These are phyloP conservation scores for Pardalotus punctatus DNA, from an alignment of 2,113 vertebrate species.

Conservation along the genomic window DNA sequence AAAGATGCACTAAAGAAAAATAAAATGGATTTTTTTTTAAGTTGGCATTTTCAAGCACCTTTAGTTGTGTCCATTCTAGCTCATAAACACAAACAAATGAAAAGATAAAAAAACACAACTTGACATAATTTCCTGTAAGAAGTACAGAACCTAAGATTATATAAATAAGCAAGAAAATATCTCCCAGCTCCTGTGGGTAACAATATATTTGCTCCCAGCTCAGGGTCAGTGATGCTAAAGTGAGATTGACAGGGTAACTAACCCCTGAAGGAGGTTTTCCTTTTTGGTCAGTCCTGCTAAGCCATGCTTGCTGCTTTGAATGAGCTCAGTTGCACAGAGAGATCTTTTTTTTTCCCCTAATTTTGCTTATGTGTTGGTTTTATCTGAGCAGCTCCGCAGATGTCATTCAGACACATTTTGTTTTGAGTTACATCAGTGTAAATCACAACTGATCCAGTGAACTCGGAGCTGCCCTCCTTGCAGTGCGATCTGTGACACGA, in stretches of 20 bases:
- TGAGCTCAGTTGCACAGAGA: not conserved
- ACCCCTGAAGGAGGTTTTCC: slow-evolving; percentile 35
- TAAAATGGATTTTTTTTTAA: not conserved
- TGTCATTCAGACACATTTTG: slow-evolving; percentile 25
- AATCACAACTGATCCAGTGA: slow-evolving; percentile 33
- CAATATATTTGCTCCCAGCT: not conserved
- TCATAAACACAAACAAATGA: not conserved
- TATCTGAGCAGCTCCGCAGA: not conserved
- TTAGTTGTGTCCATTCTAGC: not conserved
- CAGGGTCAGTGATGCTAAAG: not conserved
- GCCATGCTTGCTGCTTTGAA: slow-evolving; percentile 16
- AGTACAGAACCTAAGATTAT: not conserved
- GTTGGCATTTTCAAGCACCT: not conserved
- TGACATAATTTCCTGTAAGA: not conserved
- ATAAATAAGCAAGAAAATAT: not conserved
- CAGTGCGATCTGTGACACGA: not conserved
- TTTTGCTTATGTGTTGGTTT: not conserved
- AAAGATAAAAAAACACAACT: not conserved
- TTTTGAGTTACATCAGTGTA: not conserved
- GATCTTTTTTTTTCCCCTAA: not conserved
- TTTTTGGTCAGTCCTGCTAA: slow-evolving; percentile 14
- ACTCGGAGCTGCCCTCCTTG: not conserved
- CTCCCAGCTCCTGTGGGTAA: not conserved
- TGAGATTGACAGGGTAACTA: slow-evolving; percentile 6
- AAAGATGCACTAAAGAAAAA: not conserved